Percentiles rank a stretch among this genome's conserved stretches.
Conservation (phyloP, 1,140 invertebrate species). For the Drosophila neocordata region DNA sequence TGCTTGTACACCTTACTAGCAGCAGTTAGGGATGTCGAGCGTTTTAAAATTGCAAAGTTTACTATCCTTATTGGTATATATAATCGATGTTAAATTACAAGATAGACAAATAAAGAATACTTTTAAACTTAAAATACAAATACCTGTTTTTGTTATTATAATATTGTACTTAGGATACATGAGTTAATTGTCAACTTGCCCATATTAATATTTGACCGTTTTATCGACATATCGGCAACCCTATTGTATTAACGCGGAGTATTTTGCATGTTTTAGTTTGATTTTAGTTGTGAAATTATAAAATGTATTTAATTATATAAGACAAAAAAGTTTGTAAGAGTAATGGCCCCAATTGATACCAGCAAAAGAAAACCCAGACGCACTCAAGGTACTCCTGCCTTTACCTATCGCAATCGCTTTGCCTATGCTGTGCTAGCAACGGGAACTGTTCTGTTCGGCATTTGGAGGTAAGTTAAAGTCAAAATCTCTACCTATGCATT, state of each 20-base stretch:
- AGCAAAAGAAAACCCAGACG: conserved; percentile 76
- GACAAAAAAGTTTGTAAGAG: conserved; percentile 22
- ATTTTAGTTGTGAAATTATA: conserved; percentile 22
- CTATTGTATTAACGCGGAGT: conserved; percentile 15
- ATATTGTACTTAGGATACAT: neutral
- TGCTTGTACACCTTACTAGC: neutral
- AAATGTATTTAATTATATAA: conserved; percentile 77
- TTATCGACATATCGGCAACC: conserved; percentile 20
- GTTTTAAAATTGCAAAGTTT: neutral
- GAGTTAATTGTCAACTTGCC: neutral
- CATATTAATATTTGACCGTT: neutral
- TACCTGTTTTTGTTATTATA: neutral
- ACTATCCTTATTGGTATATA: no score
- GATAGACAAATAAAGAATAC: neutral
- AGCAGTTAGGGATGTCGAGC: neutral
- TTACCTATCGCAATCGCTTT: conserved; percentile 70
- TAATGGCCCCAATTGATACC: conserved; percentile 72
- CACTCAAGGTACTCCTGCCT: conserved; percentile 75
- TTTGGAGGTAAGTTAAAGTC: conserved; percentile 53
- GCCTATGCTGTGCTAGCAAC: conserved; percentile 60
- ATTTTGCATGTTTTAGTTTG: conserved; percentile 30
- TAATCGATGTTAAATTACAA: neutral
- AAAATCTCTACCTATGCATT: neutral
- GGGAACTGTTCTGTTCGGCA: conserved; percentile 55
- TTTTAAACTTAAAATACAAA: neutral